Conservation (phyloP, 1,140 invertebrate genomes). For the Holotrichia oblita region DNA sequence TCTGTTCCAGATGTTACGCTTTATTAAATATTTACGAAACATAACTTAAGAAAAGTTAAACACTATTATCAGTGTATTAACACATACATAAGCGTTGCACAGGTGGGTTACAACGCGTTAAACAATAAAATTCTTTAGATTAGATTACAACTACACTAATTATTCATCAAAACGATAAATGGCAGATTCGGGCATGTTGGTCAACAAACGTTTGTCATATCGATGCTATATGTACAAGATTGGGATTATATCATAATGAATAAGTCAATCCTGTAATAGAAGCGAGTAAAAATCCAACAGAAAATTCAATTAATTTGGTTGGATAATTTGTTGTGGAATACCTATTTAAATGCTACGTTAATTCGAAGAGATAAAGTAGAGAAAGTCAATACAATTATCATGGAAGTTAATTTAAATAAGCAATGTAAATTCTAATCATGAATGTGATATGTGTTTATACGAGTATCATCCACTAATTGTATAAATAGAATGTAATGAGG, state of each 20-base stretch:
- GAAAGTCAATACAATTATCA: too few relatives aligned
- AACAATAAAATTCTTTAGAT: constrained; percentile 21
- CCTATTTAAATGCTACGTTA: too few relatives aligned
- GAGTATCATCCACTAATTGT: background rate
- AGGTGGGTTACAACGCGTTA: background rate
- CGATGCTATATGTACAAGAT: background rate
- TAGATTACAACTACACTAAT: constrained; percentile 14
- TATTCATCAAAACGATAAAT: constrained; percentile 1
- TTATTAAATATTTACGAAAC: background rate
- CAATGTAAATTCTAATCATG: background rate
- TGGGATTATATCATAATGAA: background rate
- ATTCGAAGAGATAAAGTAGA: too few relatives aligned
- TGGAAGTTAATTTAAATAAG: too few relatives aligned
- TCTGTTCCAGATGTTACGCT: too few relatives aligned
- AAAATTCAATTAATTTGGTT: background rate
- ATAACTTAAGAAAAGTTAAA: constrained; percentile 13
- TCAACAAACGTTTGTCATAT: constrained; percentile 9
- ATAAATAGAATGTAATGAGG: constrained; percentile 13
- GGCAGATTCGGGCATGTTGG: background rate
- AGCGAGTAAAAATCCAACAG: background rate
- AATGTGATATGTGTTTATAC: background rate
- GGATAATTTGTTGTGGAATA: background rate
- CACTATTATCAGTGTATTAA: background rate
- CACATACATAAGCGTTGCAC: background rate
- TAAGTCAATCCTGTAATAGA: background rate